Evolutionary conservation across 2,888 invertebrate genomes (phyloP).

Genomic region (Cyrtodaria siliqua): DNA sequence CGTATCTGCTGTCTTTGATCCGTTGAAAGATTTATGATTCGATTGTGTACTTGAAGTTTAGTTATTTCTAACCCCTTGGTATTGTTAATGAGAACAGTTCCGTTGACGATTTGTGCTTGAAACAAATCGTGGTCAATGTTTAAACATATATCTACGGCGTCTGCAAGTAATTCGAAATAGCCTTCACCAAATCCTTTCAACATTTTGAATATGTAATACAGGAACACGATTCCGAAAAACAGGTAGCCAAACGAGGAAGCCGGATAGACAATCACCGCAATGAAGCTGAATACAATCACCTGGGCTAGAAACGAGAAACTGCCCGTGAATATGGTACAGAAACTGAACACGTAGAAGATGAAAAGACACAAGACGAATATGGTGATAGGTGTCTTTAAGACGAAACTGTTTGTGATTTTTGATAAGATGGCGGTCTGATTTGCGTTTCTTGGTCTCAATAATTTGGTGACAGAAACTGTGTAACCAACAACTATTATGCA

Average conservation of each 20-base stretch:
- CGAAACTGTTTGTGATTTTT: neutral
- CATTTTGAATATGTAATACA: conserved; percentile 38
- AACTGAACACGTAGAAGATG: conserved; percentile 14
- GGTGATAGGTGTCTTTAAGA: neutral
- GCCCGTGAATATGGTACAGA: conserved; percentile 14
- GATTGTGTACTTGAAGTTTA: conserved; percentile 22
- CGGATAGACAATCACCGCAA: conserved; percentile 40
- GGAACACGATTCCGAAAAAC: conserved; percentile 31
- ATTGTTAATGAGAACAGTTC: neutral
- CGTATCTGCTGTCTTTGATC: conserved; percentile 11
- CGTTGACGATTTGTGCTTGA: neutral
- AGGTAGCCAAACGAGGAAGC: conserved; percentile 43
- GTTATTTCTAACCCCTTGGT: conserved; percentile 1
- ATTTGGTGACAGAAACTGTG: neutral
- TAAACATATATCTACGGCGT: conserved; percentile 27
- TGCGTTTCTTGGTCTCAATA: neutral
- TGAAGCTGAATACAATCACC: conserved; percentile 33
- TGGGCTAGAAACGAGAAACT: conserved; percentile 39
- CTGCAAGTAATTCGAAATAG: conserved; percentile 37
- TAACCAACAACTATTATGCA: conserved; percentile 18
- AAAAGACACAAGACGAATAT: neutral
- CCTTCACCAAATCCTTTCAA: conserved; percentile 20
- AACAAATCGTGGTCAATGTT: neutral
- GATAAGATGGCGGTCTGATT: neutral
- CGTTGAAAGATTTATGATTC: conserved; percentile 4